Conservation (phyloP, 2,113 vertebrate species). For the Oostethus manadensis region DNA sequence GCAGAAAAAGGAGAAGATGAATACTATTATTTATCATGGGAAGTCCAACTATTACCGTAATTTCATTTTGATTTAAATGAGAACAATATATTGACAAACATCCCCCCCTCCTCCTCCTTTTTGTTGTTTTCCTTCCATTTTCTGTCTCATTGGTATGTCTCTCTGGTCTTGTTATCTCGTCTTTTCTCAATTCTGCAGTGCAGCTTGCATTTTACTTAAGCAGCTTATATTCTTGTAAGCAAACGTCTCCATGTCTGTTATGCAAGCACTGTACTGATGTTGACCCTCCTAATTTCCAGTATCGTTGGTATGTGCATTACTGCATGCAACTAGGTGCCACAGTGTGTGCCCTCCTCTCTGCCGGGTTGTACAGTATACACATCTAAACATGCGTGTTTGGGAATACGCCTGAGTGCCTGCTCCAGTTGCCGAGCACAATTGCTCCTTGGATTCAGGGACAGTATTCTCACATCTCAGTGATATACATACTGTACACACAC, state of each 20-base stretch:
- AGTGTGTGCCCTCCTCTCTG: neutral
- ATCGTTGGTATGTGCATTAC: neutral
- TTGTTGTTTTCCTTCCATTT: constrained; percentile 1
- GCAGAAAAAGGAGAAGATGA: too few relatives aligned
- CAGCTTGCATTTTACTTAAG: neutral
- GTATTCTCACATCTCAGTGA: constrained; percentile 18
- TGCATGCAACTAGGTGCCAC: neutral
- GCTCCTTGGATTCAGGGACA: constrained; percentile 23
- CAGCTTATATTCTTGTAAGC: constrained; percentile 8
- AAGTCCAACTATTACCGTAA: constrained; percentile 22
- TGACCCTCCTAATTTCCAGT: constrained; percentile 22
- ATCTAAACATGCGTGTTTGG: constrained; percentile 10
- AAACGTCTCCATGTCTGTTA: neutral
- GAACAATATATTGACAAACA: constrained; percentile 23
- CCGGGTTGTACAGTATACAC: neutral
- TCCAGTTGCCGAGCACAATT: constrained; percentile 16
- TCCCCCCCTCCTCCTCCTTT: neutral
- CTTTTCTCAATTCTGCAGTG: constrained; percentile 10
- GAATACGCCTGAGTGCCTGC: neutral
- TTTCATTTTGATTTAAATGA: constrained; percentile 36
- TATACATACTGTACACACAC: constrained; percentile 1
- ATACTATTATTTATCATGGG: too few relatives aligned
- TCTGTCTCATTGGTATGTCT: neutral
- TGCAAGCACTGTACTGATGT: constrained; percentile 24
- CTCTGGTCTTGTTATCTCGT: constrained; percentile 9